phyloP scores from a whole-genome alignment of 2,888 invertebrate genomes.

The Cerceris ruficornis region DNA sequence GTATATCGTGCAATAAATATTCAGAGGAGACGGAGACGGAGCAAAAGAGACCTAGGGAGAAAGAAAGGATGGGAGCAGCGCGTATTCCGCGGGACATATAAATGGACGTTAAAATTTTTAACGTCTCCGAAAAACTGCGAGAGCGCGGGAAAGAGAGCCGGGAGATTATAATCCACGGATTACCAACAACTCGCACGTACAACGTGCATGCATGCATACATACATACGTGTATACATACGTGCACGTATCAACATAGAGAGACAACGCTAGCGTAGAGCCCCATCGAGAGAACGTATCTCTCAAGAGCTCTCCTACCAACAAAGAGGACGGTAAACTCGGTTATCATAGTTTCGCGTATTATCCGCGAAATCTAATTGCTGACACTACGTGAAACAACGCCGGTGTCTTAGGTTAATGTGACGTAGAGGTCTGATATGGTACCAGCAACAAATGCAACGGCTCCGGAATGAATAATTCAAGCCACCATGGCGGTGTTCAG shows the following conservation, averaged over 20 bases:
- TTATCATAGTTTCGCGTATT: slow-evolving; percentile 52
- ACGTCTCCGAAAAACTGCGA: slow-evolving; percentile 22
- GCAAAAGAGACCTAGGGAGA: not conserved
- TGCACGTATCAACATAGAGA: too few species aligned
- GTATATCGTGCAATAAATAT: slow-evolving; percentile 39
- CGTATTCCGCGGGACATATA: slow-evolving; percentile 41
- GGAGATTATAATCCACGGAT: slow-evolving; percentile 9
- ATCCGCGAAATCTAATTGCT: slow-evolving; percentile 69
- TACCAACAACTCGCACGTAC: slow-evolving; percentile 17
- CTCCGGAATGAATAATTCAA: slow-evolving; percentile 77
- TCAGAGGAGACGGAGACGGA: slow-evolving; percentile 9
- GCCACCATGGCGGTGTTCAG: slow-evolving; percentile 66
- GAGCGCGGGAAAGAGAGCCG: not conserved
- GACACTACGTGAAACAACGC: slow-evolving; percentile 65
- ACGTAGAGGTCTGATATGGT: slow-evolving; percentile 61
- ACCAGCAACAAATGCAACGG: slow-evolving; percentile 66
- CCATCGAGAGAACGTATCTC: slow-evolving; percentile 28
- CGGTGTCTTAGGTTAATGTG: slow-evolving; percentile 63
- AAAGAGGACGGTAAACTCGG: slow-evolving; percentile 47
- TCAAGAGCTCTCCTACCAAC: slow-evolving; percentile 32
- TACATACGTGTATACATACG: not conserved
- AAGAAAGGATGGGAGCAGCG: not conserved
- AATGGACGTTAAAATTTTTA: slow-evolving; percentile 51
- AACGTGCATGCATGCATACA: not conserved
- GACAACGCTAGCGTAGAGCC: not conserved